These are phyloP conservation scores for Cynaeus angustus DNA, from an alignment of 2,888 invertebrate species.

Conservation along the genomic window DNA sequence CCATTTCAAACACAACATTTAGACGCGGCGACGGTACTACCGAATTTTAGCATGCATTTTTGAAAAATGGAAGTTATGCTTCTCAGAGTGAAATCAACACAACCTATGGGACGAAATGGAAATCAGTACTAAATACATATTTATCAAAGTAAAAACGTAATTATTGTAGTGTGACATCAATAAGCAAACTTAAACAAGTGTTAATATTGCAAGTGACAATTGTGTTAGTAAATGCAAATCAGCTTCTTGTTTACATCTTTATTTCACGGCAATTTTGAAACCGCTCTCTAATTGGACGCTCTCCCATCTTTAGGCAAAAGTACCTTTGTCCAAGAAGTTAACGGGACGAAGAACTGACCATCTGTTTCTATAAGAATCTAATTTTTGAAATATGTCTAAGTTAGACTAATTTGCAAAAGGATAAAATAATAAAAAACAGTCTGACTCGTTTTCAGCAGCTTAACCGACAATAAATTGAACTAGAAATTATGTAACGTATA, in stretches of 20 bases:
- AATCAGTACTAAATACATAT: conserved; percentile 45
- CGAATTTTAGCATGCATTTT: conserved; percentile 13
- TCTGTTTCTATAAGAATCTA: conserved; percentile 1
- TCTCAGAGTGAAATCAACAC: not conserved
- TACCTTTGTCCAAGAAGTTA: not conserved
- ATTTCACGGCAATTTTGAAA: conserved; percentile 37
- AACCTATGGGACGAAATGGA: too few relatives aligned
- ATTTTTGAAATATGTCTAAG: not conserved
- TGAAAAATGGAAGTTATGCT: too few relatives aligned
- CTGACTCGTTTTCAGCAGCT: too few relatives aligned
- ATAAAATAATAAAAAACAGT: too few relatives aligned
- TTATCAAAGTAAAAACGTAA: conserved; percentile 48
- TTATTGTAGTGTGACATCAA: conserved; percentile 51
- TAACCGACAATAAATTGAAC: too few relatives aligned
- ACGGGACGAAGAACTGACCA: not conserved
- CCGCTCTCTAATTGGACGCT: conserved; percentile 38
- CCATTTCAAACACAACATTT: conserved; percentile 46
- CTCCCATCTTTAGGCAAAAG: conserved; percentile 4
- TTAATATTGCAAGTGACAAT: conserved; percentile 48
- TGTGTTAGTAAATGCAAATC: conserved; percentile 49
- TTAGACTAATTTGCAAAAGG: not conserved
- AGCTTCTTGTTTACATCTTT: conserved; percentile 37
- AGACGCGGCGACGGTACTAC: conserved; percentile 19
- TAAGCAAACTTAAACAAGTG: conserved; percentile 49
- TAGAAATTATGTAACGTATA: too few relatives aligned